Evolutionary conservation across 2,888 invertebrate genomes (phyloP), one percentile per base, ranked within the genome.

Genomic region (Ectemnius cavifrons): DNA sequence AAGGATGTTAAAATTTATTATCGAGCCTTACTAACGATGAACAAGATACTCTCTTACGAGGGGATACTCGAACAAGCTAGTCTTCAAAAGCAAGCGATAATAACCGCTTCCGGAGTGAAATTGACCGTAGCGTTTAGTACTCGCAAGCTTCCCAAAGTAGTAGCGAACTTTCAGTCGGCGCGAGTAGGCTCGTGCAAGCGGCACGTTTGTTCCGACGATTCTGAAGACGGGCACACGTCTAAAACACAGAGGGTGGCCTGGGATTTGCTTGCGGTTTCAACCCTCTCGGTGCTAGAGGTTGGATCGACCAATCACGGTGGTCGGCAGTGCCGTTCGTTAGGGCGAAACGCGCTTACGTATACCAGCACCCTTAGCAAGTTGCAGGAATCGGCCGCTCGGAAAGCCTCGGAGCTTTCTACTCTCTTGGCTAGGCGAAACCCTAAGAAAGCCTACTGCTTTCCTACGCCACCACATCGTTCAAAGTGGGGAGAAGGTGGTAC

Each of bases 231-330:
- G 62, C 73, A 65, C 60, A 72, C 46, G 63, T 58, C 16, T 56
- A 63, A 63, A 63, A 49, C 64, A 57, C 59, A 73, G 64, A 27
- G n/a, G 23, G 70, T 46, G 82, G 85, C 23, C 2, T 23, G 2
- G 87, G 87, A 87, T 87, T 37, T 80, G 86, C 81, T 85, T 85
- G 85, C 79, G 37, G 37, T 67, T 76, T 78, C 82, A 74, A 77
- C 79, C 76, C 80, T 80, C 79, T 83, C 83, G 82, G 76, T 70
- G 73, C 8, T 37, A 37, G 81, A 81, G 69, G 74, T 72, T 23
- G 85, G 84, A 87, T 87, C 89, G 88, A 88, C 90, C 90, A 90
- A 90, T 90, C 85, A 79, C 73, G 76, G 82, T 75, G 66, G 71
- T 80, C 83, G 82, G 80, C 80, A 78, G 80, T 75, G 86, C 83